phyloP scores from a whole-genome alignment of 1,140 invertebrate species.

The Pygmarrhopalites habei region DNA sequence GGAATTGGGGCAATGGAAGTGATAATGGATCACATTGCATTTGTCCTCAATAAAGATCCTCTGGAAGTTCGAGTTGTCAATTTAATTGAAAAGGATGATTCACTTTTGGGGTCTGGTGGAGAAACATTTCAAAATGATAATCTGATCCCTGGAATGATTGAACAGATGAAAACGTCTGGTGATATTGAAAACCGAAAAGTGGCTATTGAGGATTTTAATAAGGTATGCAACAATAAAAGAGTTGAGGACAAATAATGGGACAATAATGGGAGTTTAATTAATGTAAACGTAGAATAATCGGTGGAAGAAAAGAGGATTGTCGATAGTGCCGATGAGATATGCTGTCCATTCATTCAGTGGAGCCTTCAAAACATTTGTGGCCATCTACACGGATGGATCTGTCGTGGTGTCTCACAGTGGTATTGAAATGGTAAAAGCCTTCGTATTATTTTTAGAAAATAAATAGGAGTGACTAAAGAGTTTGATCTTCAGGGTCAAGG shows the following conservation, averaged over 20 bases:
- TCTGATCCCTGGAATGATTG: constrained; percentile 22
- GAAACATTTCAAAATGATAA: constrained; percentile 48
- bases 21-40: constrained; percentile 49
- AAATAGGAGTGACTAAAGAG: too few relatives aligned
- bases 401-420: constrained; percentile 66
- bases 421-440: constrained; percentile 60
- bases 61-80: constrained; percentile 52
- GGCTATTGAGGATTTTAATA: too few relatives aligned
- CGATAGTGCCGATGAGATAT: constrained; percentile 60
- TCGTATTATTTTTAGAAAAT: too few relatives aligned
- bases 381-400: constrained; percentile 56
- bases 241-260: too few relatives aligned
- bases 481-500: constrained; percentile 68
- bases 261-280: too few relatives aligned
- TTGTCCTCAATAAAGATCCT: constrained; percentile 58
- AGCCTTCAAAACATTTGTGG: constrained; percentile 45
- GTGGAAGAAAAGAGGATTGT: constrained; percentile 70
- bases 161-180: not conserved
- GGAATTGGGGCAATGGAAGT: constrained; percentile 46
- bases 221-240: not conserved
- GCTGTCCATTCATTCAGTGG: constrained; percentile 48
- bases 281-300: constrained; percentile 49
- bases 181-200: not conserved
- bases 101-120: constrained; percentile 20
- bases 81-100: too few relatives aligned